Evolutionary conservation across 2,113 vertebrate species (phyloP), one percentile per base, ranked within the genome.

Genomic region (Propithecus coquereli): DNA sequence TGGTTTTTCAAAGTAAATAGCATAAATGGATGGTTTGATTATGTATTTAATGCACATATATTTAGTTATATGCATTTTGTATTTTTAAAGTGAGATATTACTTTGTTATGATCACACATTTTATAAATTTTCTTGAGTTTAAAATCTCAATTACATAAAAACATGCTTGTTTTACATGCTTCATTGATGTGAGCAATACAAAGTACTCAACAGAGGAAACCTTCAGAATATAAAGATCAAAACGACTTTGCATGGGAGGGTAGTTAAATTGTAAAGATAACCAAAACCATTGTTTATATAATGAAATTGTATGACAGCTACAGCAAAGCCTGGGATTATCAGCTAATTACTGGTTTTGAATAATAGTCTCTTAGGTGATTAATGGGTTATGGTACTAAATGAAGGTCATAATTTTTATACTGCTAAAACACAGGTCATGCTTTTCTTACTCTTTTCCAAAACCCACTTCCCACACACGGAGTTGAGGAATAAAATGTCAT

Each of bases 1-100:
- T 94, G 13, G 8, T 45, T 87, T 89, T 92, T 90, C 27, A 73
- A 92, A 95, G 43, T 76, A 7, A 71, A 90, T 50, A 96, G 27
- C 17, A 87, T 50, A 90, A 87, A 63, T 9, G 6, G 13, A 43
- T 86, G 11, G 34, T 14, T 90, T 71, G 57, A 43, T 61, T 57
- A 37, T 40, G 2, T 16, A 20, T 87, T 32, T 5, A n/a, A 59
- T 37, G 1, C 20, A 84, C 8, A 43, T 90, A 50, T 83, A 91
- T 84, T 70, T 76, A 92, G 22, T 40, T 50, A 47, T 47, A 87
- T 4, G 10, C 3, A 40, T 68, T 94, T 52, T 50, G 18, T 37
- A 57, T 77, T 94, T 92, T 32, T 63, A 87, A 63, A 40, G 2
- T 91, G 30, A 77, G 20, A 27, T 87, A 34, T 17, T 68, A 14